A percentile compares a stretch with the other conserved stretches of the same genome.
phyloP scores from a whole-genome alignment of 2,888 invertebrate genomes.

The Caenorhabditis drosophilae region DNA sequence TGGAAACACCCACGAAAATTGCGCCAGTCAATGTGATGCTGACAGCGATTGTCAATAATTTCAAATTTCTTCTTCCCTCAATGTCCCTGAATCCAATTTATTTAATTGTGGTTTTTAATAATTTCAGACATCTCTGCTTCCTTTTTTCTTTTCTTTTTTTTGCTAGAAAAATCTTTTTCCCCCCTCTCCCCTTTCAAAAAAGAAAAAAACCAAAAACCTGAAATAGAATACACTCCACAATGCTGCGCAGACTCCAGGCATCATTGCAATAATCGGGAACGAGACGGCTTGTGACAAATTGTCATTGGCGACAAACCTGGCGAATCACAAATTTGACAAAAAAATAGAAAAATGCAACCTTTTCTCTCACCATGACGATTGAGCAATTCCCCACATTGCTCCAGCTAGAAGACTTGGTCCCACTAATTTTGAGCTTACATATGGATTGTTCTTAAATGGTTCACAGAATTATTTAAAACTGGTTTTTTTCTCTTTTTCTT shows the following conservation, averaged over 20 bases:
- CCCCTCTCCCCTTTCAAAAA: background rate
- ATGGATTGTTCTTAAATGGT: slow-evolving; percentile 68
- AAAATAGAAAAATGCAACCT: slow-evolving; percentile 4
- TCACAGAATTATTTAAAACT: background rate
- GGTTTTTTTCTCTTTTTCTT: background rate
- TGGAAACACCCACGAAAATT: slow-evolving; percentile 65
- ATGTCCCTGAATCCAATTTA: no score
- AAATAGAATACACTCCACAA: slow-evolving; percentile 72
- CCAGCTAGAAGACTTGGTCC: slow-evolving; percentile 69
- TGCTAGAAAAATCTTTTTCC: background rate
- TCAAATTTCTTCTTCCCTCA: slow-evolving; percentile 55
- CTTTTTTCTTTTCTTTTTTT: no score
- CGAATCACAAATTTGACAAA: background rate
- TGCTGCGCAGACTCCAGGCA: slow-evolving; percentile 70
- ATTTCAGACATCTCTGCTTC: no score
- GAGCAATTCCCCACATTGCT: slow-evolving; percentile 72
- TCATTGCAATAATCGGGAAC: slow-evolving; percentile 72
- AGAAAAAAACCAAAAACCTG: slow-evolving; percentile 58
- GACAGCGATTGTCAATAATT: slow-evolving; percentile 56
- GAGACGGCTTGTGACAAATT: slow-evolving; percentile 70
- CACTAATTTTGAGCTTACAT: slow-evolving; percentile 66
- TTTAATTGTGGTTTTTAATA: no score
- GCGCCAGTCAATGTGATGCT: slow-evolving; percentile 61
- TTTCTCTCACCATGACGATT: slow-evolving; percentile 68
- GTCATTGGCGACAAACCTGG: slow-evolving; percentile 72